phyloP scores from a whole-genome alignment of 2,113 vertebrate genomes.

The Balaeniceps rex region DNA sequence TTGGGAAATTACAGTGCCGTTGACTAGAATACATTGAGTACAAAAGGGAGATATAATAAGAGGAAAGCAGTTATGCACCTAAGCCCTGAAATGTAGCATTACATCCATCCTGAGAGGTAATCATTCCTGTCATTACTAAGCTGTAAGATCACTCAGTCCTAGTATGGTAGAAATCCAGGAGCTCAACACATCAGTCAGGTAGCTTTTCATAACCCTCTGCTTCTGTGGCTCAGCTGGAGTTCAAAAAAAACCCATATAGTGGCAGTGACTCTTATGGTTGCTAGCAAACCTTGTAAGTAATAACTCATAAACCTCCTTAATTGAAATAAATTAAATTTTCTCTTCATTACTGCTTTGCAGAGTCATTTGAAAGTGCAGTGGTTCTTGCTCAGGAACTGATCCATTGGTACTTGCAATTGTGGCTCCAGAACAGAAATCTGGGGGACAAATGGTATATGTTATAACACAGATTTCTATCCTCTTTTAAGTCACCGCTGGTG shows the following conservation, averaged over 20 bases:
- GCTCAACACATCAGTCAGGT: conserved; percentile 33
- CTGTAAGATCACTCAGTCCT: conserved; percentile 54
- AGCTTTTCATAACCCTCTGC: conserved; percentile 43
- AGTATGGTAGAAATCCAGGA: conserved; percentile 42
- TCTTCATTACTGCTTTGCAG: conserved; percentile 63
- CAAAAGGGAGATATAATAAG: conserved; percentile 64
- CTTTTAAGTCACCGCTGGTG: neutral
- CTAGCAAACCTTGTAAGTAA: conserved; percentile 55
- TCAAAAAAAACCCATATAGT: neutral
- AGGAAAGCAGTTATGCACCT: conserved; percentile 67
- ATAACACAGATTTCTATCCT: neutral
- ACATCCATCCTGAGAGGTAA: conserved; percentile 64
- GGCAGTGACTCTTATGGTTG: conserved; percentile 12
- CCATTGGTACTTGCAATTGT: neutral
- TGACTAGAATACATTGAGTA: conserved; percentile 61
- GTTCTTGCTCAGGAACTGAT: conserved; percentile 33
- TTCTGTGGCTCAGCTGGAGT: conserved; percentile 27
- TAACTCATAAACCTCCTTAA: conserved; percentile 63
- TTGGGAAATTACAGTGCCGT: conserved; percentile 64
- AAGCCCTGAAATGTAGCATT: conserved; percentile 70
- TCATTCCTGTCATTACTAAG: conserved; percentile 69
- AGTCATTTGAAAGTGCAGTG: conserved; percentile 51
- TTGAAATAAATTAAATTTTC: conserved; percentile 70
- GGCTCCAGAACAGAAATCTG: conserved; percentile 37
- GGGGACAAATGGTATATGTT: neutral